phyloP scores from a whole-genome alignment of 2,888 invertebrate genomes.

The Chalcosyrphus nemorum region DNA sequence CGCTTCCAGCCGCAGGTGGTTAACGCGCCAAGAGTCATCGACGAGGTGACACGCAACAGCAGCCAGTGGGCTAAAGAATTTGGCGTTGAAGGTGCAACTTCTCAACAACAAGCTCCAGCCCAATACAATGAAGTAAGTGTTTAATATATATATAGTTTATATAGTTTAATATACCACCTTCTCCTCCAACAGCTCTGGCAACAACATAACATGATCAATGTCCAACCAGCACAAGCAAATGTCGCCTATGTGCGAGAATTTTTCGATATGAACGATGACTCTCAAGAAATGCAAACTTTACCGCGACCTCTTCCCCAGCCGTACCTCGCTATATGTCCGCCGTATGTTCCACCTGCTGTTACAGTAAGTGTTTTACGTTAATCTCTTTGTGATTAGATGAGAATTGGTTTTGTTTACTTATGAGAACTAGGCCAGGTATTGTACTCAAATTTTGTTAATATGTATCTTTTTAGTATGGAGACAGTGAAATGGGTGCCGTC shows the following conservation, averaged over 20 bases:
- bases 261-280: conserved; percentile 77
- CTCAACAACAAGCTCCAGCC: not conserved
- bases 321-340: conserved; percentile 74
- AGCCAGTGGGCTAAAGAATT: conserved; percentile 86
- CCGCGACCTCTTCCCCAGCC: conserved; percentile 71
- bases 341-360: conserved; percentile 53
- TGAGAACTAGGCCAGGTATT: not conserved
- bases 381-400: conserved; percentile 23
- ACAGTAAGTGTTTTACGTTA: conserved; percentile 36
- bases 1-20: conserved; percentile 74
- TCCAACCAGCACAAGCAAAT: conserved; percentile 77
- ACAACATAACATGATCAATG: conserved; percentile 76
- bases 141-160: not conserved
- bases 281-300: conserved; percentile 40
- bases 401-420: not conserved
- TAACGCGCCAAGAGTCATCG: conserved; percentile 77
- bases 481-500: conserved; percentile 82
- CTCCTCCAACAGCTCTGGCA: conserved; percentile 68
- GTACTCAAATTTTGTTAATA: conserved; percentile 69
- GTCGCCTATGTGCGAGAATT: conserved; percentile 78
- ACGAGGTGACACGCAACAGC: conserved; percentile 76
- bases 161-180: not conserved
- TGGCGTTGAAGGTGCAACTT: conserved; percentile 81
- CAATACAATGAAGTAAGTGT: conserved; percentile 38
- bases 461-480: conserved; percentile 78